These are phyloP conservation scores for Drosophila nikananu DNA, from an alignment of 1,140 invertebrate genomes.

Conservation along the genomic window DNA sequence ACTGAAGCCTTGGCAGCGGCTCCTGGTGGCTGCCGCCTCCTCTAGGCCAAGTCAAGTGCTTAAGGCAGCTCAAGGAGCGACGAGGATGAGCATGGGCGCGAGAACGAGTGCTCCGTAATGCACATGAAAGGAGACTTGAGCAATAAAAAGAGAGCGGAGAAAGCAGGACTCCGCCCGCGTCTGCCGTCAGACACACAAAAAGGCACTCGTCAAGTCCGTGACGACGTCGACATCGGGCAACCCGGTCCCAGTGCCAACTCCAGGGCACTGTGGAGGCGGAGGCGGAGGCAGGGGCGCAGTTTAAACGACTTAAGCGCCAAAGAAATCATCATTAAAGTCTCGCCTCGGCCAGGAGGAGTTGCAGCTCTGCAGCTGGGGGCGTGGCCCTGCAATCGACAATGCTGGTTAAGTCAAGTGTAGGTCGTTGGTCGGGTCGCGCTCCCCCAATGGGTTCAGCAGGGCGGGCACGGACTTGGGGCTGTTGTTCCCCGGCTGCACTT, in stretches of 20 bases:
- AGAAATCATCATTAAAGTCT: constrained; percentile 84
- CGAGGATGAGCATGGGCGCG: constrained; percentile 17
- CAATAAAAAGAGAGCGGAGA: constrained; percentile 53
- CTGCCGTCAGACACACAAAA: constrained; percentile 75
- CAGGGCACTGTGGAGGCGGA: constrained; percentile 6
- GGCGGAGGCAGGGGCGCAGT: constrained; percentile 61
- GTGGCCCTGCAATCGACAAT: constrained; percentile 79
- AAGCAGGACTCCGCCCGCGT: constrained; percentile 45
- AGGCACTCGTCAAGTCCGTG: constrained; percentile 76
- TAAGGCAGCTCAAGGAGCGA: constrained; percentile 79
- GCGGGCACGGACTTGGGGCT: neutral
- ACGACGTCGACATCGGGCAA: constrained; percentile 30
- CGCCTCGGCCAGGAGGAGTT: constrained; percentile 37
- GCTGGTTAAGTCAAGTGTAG: constrained; percentile 85
- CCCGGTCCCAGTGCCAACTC: constrained; percentile 6
- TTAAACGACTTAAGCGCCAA: constrained; percentile 82
- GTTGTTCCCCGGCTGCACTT: constrained; percentile 39
- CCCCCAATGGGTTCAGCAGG: constrained; percentile 14
- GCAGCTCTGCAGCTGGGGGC: constrained; percentile 22
- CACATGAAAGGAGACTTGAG: constrained; percentile 74
- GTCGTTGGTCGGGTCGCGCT: constrained; percentile 74
- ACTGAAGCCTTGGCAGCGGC: constrained; percentile 24
- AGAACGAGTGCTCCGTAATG: constrained; percentile 73
- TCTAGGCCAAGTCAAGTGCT: constrained; percentile 78
- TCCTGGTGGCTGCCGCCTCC: constrained; percentile 31